Evolutionary conservation across 1,140 invertebrate species (phyloP).

Genomic region (Anoplophora glabripennis): DNA sequence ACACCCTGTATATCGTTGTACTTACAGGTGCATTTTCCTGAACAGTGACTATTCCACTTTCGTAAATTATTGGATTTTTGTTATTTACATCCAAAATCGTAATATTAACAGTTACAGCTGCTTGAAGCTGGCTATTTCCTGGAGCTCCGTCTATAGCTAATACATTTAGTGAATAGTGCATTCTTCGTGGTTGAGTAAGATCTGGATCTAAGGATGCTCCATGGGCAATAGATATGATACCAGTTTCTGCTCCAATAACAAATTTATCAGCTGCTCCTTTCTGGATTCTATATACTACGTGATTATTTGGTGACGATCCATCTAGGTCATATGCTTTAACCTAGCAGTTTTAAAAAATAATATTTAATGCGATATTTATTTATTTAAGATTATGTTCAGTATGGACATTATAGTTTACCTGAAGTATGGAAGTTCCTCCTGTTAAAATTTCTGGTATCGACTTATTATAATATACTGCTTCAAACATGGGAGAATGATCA

Average conservation of each 20-base stretch:
- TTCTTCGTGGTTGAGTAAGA: constrained; percentile 71
- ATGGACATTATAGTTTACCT: constrained; percentile 51
- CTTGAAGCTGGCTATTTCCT: constrained; percentile 70
- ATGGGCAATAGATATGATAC: constrained; percentile 78
- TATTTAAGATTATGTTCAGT: too few relatives aligned
- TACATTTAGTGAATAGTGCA: constrained; percentile 64
- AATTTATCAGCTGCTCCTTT: constrained; percentile 90
- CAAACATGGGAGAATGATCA: constrained; percentile 80
- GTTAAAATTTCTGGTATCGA: constrained; percentile 79
- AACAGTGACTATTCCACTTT: constrained; percentile 65
- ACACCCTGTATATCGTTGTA: constrained; percentile 12
- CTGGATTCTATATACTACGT: constrained; percentile 83
- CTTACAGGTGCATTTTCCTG: constrained; percentile 73
- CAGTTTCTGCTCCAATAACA: constrained; percentile 77
- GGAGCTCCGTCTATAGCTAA: constrained; percentile 84
- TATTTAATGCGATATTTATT: too few relatives aligned
- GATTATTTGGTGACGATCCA: constrained; percentile 81
- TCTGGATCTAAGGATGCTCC: constrained; percentile 89
- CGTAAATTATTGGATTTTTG: constrained; percentile 73
- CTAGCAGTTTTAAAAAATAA: constrained; percentile 72
- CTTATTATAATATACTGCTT: constrained; percentile 68
- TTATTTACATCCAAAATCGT: constrained; percentile 89
- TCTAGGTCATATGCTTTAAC: constrained; percentile 81
- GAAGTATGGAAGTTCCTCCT: constrained; percentile 74
- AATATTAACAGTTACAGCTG: constrained; percentile 74